These are phyloP conservation scores for Lepeophtheirus nordmannii DNA, from an alignment of 2,888 invertebrate species.

Conservation along the genomic window DNA sequence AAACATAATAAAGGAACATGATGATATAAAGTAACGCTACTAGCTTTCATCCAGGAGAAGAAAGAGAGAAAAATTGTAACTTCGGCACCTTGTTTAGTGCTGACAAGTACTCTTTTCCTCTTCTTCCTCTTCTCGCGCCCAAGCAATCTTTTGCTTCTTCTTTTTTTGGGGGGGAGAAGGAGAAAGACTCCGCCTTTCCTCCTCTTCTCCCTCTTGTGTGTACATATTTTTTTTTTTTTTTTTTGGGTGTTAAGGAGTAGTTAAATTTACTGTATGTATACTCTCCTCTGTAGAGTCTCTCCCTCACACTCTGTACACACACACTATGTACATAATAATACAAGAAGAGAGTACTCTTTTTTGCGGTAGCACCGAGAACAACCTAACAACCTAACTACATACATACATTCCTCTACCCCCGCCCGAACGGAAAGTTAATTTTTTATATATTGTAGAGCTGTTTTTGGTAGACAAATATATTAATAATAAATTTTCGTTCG, in stretches of 20 bases:
- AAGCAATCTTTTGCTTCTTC: constrained; percentile 1
- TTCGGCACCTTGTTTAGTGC: constrained; percentile 9
- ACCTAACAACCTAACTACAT: background rate
- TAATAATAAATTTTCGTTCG: background rate
- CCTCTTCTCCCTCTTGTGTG: background rate
- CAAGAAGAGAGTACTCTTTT: background rate
- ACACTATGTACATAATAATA: background rate
- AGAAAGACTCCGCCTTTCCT: background rate
- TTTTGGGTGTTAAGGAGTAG: background rate
- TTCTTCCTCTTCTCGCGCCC: background rate
- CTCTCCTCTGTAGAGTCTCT: too few species aligned
- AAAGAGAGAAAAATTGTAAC: constrained; percentile 6
- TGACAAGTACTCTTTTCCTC: background rate
- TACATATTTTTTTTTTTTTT: background rate
- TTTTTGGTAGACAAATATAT: too few species aligned
- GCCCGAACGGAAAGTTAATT: too few species aligned
- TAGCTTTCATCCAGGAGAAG: background rate
- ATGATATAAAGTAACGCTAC: too few species aligned
- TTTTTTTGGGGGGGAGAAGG: background rate
- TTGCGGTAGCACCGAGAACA: constrained; percentile 1
- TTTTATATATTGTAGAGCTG: too few species aligned
- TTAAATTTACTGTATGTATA: background rate
- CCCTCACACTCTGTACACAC: background rate
- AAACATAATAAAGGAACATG: too few species aligned
- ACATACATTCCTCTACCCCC: background rate